A percentile compares a stretch with the other conserved stretches of the same genome.
Conservation (phyloP, 2,797 vertebrate genomes). For the Tokudaia tokunoshimensis region DNA sequence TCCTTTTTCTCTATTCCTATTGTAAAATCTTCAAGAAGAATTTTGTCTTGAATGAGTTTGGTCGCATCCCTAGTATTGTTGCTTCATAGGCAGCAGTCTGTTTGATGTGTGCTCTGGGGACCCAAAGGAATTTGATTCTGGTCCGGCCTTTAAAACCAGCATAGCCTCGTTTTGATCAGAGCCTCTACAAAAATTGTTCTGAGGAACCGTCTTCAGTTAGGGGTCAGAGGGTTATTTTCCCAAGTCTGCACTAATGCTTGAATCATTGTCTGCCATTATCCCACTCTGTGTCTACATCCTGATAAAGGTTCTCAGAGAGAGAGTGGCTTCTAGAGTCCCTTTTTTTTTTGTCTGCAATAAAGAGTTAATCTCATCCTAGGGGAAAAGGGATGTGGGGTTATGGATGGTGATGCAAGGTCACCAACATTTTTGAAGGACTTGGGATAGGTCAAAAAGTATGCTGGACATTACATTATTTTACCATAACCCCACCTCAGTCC, state of each 20-base stretch:
- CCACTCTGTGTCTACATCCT: neutral
- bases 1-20: conserved; percentile 21
- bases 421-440: neutral
- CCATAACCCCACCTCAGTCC: neutral
- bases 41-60: neutral
- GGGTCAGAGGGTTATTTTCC: conserved; percentile 20
- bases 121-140: neutral
- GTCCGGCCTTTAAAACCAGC: neutral
- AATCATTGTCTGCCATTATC: neutral
- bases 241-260: neutral
- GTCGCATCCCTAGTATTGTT: neutral
- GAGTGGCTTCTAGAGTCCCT: neutral
- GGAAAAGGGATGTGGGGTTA: neutral
- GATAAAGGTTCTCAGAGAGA: neutral
- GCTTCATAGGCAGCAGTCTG: neutral
- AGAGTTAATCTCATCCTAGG: neutral
- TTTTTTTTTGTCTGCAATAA: neutral
- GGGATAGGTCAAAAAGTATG: neutral
- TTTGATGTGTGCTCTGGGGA: neutral
- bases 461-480: neutral
- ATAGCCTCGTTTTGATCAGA: neutral
- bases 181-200: conserved; percentile 47
- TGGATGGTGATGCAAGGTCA: neutral
- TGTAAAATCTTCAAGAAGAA: neutral
- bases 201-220: conserved; percentile 31